Evolutionary conservation across 2,888 invertebrate genomes (phyloP).

Genomic region (Spatulosminthurus flaviceps): DNA sequence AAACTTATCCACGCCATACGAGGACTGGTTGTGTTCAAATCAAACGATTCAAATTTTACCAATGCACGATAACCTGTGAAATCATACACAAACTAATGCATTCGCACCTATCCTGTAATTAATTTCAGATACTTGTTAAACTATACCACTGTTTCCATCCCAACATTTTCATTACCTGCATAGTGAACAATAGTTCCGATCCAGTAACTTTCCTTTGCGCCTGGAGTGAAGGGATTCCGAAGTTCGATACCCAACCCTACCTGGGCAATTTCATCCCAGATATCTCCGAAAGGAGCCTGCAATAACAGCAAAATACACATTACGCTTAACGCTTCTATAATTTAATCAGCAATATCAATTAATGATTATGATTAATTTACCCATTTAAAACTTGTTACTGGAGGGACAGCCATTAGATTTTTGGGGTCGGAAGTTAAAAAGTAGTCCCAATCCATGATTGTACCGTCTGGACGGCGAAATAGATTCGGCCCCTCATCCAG

Average conservation of each 20-base stretch:
- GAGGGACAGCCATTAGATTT: neutral
- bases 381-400: neutral
- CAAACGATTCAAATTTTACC: conserved; percentile 46
- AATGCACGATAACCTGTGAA: conserved; percentile 55
- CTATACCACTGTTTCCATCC: too few species aligned
- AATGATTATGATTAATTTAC: neutral
- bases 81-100: too few species aligned
- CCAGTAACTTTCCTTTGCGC: neutral
- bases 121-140: too few species aligned
- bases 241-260: neutral
- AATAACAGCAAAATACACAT: neutral
- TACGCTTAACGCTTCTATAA: too few species aligned
- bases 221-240: neutral
- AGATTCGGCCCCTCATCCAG: neutral
- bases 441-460: neutral
- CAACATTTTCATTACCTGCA: too few species aligned
- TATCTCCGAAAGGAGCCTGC: conserved; percentile 10
- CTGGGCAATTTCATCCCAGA: neutral
- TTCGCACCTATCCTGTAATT: too few species aligned
- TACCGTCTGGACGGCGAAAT: neutral
- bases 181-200: neutral
- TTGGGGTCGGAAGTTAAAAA: neutral
- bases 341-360: neutral
- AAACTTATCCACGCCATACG: conserved; percentile 51
- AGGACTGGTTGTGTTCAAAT: neutral